Conservation (phyloP, 2,888 invertebrate genomes). For the Phrixothrix hirtus region DNA sequence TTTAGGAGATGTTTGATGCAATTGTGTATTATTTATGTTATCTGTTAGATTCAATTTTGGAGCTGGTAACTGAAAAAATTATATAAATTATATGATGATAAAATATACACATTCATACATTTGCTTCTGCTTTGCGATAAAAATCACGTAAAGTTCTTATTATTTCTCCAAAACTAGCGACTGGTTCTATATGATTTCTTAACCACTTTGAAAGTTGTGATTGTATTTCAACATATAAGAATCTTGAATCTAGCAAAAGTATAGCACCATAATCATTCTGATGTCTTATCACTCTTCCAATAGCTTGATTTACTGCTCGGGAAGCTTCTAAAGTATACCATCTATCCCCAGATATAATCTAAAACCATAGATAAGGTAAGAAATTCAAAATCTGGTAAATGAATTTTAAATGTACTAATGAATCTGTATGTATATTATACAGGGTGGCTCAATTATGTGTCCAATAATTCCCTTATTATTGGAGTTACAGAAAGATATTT, state of each 20-base stretch:
- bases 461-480: too few species aligned
- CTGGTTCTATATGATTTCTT: conserved; percentile 67
- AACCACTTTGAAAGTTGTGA: conserved; percentile 85
- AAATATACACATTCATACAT: conserved; percentile 46
- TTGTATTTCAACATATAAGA: conserved; percentile 67
- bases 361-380: too few species aligned
- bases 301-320: conserved; percentile 97
- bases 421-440: too few species aligned
- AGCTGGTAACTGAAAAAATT: too few species aligned
- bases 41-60: too few species aligned
- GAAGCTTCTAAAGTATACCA: conserved; percentile 96
- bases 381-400: too few species aligned
- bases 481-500: too few species aligned
- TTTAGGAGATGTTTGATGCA: too few species aligned
- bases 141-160: conserved; percentile 73
- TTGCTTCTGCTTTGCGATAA: conserved; percentile 69
- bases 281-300: conserved; percentile 96
- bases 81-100: too few species aligned
- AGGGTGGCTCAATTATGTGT: too few species aligned
- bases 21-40: too few species aligned
- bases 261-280: conserved; percentile 95
- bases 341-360: conserved; percentile 74
- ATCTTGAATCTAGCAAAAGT: conserved; percentile 88
- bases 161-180: conserved; percentile 71
- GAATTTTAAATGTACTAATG: too few species aligned